Evolutionary conservation across 2,888 invertebrate genomes (phyloP), one percentile per base, ranked within the genome.

Genomic region (Drosophila paucipuncta): DNA sequence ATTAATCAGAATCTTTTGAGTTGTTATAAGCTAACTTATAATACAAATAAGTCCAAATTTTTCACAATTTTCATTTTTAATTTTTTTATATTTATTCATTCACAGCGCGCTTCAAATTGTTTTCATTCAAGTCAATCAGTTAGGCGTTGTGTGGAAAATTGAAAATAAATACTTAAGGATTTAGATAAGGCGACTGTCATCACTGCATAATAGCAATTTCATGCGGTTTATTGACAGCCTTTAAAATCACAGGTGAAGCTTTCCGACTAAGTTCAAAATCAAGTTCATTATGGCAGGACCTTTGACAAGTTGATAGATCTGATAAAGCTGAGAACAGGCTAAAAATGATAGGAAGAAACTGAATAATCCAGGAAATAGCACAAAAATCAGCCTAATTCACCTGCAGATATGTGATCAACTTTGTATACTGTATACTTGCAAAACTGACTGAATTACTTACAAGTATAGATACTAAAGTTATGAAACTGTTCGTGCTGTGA

Each of bases 261-360:
- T 43, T 57, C 47, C 50, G 49, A 49, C 57, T 31, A 68, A 68
- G 75, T 55, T 65, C 39, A 55, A 59, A 69, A 54, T 43, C 57
- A 61, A 62, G 30, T 63, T 59, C 60, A 70, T 69, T 50, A 55
- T 53, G 58, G 59, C 39, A 30, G 31, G 22, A 30, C 25, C 43
- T 39, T 10, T 76, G 71, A 64, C 77, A 78, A 49, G 31, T 80
- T 80, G 78, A 76, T 72, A 71, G 41, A 55, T 25, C 76, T 68
- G 52, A 76, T 61, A 80, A 64, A 65, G 52, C 65, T 37, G 37
- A 37, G 7, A 50, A 13, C n/a, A 9, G 18, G 30, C 47, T 54
- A 30, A 69, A 30, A 50, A 37, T 25, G 18, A 35, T 13, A 37
- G 59, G 35, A 11, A 37, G 59, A 47, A 60, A 11, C n/a, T 13